Conservation (phyloP, 2,113 vertebrate species). For the Rhinoptilus africanus region DNA sequence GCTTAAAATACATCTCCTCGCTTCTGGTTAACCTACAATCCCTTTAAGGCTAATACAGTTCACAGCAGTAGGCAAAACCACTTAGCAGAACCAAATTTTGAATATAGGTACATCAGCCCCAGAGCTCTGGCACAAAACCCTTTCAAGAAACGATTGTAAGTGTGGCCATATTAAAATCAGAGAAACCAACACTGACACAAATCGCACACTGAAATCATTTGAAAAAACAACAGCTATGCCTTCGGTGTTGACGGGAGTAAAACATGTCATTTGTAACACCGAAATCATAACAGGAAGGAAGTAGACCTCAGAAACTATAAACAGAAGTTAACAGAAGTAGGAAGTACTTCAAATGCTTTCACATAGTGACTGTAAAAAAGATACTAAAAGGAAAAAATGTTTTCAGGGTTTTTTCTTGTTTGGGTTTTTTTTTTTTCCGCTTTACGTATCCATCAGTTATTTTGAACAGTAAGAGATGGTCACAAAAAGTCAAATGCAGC, state of each 20-base stretch:
- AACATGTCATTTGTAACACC: constrained; percentile 38
- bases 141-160: neutral
- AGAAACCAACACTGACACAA: neutral
- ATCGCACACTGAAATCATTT: neutral
- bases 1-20: neutral
- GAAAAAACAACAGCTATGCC: neutral
- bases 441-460: constrained; percentile 17
- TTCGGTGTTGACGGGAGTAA: neutral
- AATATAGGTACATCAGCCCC: neutral
- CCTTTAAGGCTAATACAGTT: neutral
- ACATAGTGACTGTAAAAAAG: neutral
- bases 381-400: constrained; percentile 36
- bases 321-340: constrained; percentile 55
- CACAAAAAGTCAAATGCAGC: neutral
- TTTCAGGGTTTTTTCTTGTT: constrained; percentile 17
- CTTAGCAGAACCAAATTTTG: neutral
- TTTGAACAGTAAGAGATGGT: neutral
- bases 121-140: neutral
- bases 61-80: neutral
- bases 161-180: neutral
- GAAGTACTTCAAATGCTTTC: constrained; percentile 57
- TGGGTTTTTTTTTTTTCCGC: neutral
- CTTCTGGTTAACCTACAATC: constrained; percentile 10
- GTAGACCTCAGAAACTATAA: constrained; percentile 51
- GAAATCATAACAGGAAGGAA: constrained; percentile 73